Conservation (phyloP, 2,888 invertebrate genomes). For the Drosophila recens region DNA sequence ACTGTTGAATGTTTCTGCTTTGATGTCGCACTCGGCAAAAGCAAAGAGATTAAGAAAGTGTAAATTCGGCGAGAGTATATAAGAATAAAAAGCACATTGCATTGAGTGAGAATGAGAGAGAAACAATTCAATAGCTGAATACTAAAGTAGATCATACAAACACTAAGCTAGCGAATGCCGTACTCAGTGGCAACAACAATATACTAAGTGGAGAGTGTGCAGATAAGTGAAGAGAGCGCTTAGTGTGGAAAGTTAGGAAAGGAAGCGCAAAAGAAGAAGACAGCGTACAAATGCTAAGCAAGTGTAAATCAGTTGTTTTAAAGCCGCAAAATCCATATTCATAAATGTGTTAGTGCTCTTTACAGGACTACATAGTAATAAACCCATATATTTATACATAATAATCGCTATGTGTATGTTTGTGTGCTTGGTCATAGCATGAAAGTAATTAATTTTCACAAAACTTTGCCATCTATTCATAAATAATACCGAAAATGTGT, state of each 20-base stretch:
- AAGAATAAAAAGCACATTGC: too few relatives aligned
- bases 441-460: background rate
- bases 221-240: background rate
- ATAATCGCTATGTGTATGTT: background rate
- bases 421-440: background rate
- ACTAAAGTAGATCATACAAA: background rate
- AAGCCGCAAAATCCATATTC: too few relatives aligned
- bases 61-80: background rate
- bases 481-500: slow-evolving; percentile 1
- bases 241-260: background rate
- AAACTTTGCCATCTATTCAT: slow-evolving; percentile 6
- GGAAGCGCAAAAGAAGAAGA: background rate
- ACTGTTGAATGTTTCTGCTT: background rate
- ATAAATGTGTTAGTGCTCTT: too few relatives aligned
- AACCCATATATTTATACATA: background rate
- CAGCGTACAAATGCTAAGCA: background rate
- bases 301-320: background rate
- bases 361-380: too few relatives aligned
- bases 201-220: background rate
- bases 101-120: background rate
- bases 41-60: too few relatives aligned
- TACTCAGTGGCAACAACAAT: background rate
- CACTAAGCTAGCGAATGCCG: background rate
- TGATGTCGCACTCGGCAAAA: background rate
- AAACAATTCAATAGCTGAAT: background rate